These are phyloP conservation scores for Dreissena polymorpha DNA, from an alignment of 1,140 invertebrate species.

Conservation along the genomic window DNA sequence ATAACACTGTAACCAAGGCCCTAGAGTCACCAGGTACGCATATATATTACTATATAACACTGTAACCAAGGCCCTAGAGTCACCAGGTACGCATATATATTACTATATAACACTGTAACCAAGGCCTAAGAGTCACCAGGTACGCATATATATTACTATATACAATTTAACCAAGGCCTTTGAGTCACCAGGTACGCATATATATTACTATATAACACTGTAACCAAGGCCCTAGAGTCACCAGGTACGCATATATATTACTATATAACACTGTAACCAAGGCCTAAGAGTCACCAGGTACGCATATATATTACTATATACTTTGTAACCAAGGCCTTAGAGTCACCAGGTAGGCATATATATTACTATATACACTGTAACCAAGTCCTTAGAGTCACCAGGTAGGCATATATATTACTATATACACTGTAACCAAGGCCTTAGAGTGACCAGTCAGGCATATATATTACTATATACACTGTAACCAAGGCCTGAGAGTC, in stretches of 20 bases:
- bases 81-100: too few relatives aligned
- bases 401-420: too few relatives aligned
- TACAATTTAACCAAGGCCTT: slow-evolving; percentile 93
- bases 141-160: too few relatives aligned
- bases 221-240: slow-evolving; percentile 88
- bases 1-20: slow-evolving; percentile 95
- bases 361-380: too few relatives aligned
- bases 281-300: slow-evolving; percentile 85
- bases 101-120: slow-evolving; percentile 95
- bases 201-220: too few relatives aligned
- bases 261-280: slow-evolving; percentile 95
- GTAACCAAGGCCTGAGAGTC: slow-evolving; percentile 90
- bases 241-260: too few relatives aligned
- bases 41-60: too few relatives aligned
- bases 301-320: too few relatives aligned
- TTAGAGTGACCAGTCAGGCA: slow-evolving; percentile 82
- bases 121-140: slow-evolving; percentile 86
- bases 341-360: too few relatives aligned
- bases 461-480: too few relatives aligned
- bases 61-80: slow-evolving; percentile 90
- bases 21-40: slow-evolving; percentile 82
- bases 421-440: slow-evolving; percentile 95
- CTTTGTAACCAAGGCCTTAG: slow-evolving; percentile 92
- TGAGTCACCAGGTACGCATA: slow-evolving; percentile 71
- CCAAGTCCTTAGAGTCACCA: slow-evolving; percentile 86